Evolutionary conservation across 2,888 invertebrate genomes (phyloP), one percentile per base, ranked within the genome.

Genomic region (Apodemia zela): DNA sequence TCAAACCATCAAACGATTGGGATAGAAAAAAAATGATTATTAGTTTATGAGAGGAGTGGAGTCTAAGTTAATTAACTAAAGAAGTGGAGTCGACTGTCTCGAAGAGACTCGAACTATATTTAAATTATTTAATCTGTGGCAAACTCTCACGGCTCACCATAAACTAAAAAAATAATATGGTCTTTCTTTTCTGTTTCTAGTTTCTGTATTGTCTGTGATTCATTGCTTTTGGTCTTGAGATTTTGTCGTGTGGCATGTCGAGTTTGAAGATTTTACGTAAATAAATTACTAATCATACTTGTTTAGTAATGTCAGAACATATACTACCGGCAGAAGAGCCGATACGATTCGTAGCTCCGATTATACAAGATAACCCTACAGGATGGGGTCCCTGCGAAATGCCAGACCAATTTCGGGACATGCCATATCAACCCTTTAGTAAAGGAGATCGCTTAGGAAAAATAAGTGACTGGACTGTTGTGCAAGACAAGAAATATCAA

Each of bases 341-440:
- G 79, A 92, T 94, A 69, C 94, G 94, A 77, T 97, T 97, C 75
- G 85, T 92, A 68, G 94, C 95, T 11, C 96, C 96, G 0, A 85
- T 94, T 64, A 96, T 97, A 75, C 96, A 96, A 80, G 96, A 96
- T 75, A 97, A 98, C 85, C 95, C 96, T 2, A 94, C 94, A 71
- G 99, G 99, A 81, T 99, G 99, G 99, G 99, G 99, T 15, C 99
- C 99, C 58, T 97, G 96, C 88, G 97, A 97, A 84, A 93, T 98
- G 87, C 98, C 98, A 63, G 97, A 97, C 66, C 97, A 97, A 78
- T 98, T 98, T 87, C 95, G 96, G 79, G 98, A 98, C 87, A 97
- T 98, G 95, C 99, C 99, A 11, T 99, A 99, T 89, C 99, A 99
- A 89, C 99, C 99, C 51, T 99, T 99, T 86, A 98, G 99, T 73